Conservation (phyloP, 92 coral and sea anemone species). For the Palythoa grandis region DNA sequence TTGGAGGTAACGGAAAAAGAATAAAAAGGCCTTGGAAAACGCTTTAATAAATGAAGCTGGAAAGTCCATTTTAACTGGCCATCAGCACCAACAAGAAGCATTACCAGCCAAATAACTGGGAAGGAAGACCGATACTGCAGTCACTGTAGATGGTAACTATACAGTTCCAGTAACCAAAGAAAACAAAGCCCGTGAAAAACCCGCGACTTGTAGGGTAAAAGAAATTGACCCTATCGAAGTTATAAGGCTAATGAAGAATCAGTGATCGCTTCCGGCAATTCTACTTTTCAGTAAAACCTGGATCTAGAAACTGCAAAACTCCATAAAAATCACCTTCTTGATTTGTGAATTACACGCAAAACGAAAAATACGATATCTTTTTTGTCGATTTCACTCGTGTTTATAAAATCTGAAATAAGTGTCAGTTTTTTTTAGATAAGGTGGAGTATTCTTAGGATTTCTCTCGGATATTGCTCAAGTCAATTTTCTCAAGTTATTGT, state of each 20-base stretch:
- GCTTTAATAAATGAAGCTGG: slow-evolving; percentile 1
- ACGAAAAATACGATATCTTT: neutral
- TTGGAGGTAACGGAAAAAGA: slow-evolving; percentile 14
- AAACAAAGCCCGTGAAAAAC: neutral
- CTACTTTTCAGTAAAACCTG: neutral
- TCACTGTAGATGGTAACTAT: neutral
- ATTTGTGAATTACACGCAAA: neutral
- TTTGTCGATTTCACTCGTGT: neutral
- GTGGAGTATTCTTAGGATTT: neutral
- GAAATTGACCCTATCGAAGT: slow-evolving; percentile 18
- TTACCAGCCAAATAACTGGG: neutral
- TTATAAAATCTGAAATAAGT: neutral
- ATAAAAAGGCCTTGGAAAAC: slow-evolving; percentile 2
- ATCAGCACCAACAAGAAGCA: neutral
- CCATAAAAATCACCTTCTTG: neutral
- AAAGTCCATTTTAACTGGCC: neutral
- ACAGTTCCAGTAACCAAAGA: neutral
- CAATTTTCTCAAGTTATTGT: neutral
- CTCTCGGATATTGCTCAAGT: neutral
- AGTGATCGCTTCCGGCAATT: neutral
- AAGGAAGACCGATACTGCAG: neutral
- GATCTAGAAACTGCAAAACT: neutral
- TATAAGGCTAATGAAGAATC: slow-evolving; percentile 29
- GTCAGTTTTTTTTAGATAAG: neutral
- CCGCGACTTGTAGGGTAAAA: slow-evolving; percentile 16